Conservation (phyloP, 2,113 vertebrate genomes). For the Cavia aperea region DNA sequence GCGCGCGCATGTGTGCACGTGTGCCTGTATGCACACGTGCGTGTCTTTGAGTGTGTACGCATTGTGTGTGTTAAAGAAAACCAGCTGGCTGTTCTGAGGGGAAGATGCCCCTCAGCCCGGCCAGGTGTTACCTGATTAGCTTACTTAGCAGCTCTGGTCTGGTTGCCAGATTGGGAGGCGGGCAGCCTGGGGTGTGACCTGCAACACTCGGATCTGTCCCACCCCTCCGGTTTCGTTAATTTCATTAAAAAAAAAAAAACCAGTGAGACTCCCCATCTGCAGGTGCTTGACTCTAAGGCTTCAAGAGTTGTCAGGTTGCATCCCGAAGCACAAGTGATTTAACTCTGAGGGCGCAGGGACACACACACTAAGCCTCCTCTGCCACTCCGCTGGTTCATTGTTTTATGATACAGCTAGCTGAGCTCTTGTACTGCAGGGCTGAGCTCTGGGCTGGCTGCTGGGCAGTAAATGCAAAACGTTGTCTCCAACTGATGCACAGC, state of each 20-base stretch:
- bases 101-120: not conserved
- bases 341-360: not conserved
- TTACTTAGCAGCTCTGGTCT: not conserved
- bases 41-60: too few relatives aligned
- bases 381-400: too few relatives aligned
- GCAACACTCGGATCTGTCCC: not conserved
- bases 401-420: too few relatives aligned
- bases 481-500: not conserved
- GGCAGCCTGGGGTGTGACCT: not conserved
- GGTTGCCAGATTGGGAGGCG: not conserved
- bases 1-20: too few relatives aligned
- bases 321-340: not conserved
- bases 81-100: not conserved
- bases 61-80: not conserved
- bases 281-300: not conserved
- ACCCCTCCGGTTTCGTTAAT: conserved; percentile 1
- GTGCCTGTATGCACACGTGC: not conserved
- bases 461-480: not conserved
- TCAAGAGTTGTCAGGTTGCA: not conserved
- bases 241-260: not conserved
- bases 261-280: not conserved
- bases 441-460: not conserved
- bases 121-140: not conserved
- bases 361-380: not conserved
- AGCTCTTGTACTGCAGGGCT: not conserved